These are phyloP conservation scores for Pachliopta kotzebuea DNA, from an alignment of 2,888 invertebrate species.

Conservation along the genomic window DNA sequence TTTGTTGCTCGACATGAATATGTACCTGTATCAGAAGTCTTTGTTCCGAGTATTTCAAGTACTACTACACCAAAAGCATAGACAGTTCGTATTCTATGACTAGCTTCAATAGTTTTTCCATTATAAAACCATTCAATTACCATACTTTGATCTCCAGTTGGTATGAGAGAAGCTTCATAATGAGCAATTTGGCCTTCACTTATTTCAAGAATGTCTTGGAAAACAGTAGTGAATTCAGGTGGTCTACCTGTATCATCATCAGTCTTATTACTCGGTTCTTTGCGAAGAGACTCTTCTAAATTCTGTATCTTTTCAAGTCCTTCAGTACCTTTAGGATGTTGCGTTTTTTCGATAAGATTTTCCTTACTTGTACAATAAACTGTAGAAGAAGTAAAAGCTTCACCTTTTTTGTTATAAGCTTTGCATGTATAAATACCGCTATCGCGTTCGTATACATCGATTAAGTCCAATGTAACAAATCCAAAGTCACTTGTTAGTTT, in stretches of 20 bases:
- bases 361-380: constrained; percentile 91
- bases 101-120: constrained; percentile 91
- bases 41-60: constrained; percentile 96
- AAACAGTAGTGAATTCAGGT: constrained; percentile 93
- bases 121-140: constrained; percentile 98
- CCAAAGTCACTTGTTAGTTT: constrained; percentile 97
- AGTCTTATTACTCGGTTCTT: constrained; percentile 83
- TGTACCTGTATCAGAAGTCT: constrained; percentile 94
- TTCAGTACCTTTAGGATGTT: constrained; percentile 97
- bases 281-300: constrained; percentile 91
- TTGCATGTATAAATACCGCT: constrained; percentile 97
- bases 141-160: constrained; percentile 96
- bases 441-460: constrained; percentile 95
- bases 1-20: constrained; percentile 95
- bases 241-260: constrained; percentile 91
- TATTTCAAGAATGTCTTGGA: constrained; percentile 89
- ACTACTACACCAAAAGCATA: constrained; percentile 99
- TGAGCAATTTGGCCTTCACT: constrained; percentile 98
- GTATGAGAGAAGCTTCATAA: constrained; percentile 97
- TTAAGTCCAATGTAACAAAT: constrained; percentile 95
- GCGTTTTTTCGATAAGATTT: constrained; percentile 91
- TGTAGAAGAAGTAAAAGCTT: constrained; percentile 95
- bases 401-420: constrained; percentile 92
- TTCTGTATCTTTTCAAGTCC: constrained; percentile 95
- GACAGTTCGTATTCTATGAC: constrained; percentile 94